Conservation (phyloP, 1,140 invertebrate genomes). For the Ceratosolen fusciceps region DNA sequence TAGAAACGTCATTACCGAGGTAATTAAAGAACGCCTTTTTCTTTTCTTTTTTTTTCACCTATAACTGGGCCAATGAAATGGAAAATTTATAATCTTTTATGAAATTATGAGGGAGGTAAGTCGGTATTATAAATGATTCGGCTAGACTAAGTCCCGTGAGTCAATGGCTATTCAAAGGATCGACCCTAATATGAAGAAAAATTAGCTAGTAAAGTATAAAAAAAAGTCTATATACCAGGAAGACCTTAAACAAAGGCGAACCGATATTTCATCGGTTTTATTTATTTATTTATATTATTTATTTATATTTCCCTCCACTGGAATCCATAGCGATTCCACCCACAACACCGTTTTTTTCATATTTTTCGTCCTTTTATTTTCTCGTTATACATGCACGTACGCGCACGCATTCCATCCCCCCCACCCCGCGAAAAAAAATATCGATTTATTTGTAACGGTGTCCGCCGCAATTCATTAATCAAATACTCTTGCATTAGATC, state of each 20-base stretch:
- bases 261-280: background rate
- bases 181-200: background rate
- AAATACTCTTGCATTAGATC: background rate
- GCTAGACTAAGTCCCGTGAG: background rate
- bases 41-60: background rate
- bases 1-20: background rate
- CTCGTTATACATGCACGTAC: background rate
- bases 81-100: background rate
- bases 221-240: background rate
- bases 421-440: background rate
- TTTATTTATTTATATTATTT: too few relatives aligned
- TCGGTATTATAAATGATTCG: background rate
- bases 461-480: constrained; percentile 8
- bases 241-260: background rate
- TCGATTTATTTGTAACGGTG: background rate
- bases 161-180: background rate
- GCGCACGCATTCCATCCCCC: too few relatives aligned
- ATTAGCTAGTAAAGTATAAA: background rate
- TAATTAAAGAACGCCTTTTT: background rate
- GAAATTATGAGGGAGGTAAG: background rate
- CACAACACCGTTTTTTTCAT: too few relatives aligned
- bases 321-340: too few relatives aligned
- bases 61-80: background rate
- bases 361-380: background rate
- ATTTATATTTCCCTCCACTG: too few relatives aligned